phyloP scores from a whole-genome alignment of 1,140 invertebrate species.

The Pachypeltis micranthus region DNA sequence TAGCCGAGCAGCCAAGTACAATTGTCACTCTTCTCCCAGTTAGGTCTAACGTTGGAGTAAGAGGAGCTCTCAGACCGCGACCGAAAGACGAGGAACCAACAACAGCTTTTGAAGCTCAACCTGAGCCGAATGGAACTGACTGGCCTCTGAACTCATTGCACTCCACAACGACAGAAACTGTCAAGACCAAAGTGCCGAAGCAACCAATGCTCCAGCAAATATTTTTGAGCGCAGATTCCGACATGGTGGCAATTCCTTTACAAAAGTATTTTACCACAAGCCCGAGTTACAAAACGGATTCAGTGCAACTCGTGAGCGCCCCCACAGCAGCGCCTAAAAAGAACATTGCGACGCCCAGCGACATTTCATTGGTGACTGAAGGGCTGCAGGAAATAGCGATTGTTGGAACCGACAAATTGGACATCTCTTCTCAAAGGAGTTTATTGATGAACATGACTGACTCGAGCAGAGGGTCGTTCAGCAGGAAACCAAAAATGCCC shows the following conservation, averaged over 20 bases:
- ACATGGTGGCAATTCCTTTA: conserved; percentile 10
- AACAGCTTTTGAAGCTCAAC: not conserved
- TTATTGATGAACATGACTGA: not conserved
- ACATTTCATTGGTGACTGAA: conserved; percentile 16
- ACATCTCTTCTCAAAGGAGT: conserved; percentile 11
- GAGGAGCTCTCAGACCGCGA: conserved; percentile 40
- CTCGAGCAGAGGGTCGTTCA: not conserved
- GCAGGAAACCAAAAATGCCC: conserved; percentile 8
- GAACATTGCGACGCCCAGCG: not conserved
- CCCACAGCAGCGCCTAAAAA: not conserved
- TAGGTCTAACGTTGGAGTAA: conserved; percentile 46
- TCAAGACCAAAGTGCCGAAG: not conserved
- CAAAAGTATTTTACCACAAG: conserved; percentile 16
- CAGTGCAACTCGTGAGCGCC: not conserved
- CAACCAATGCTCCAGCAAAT: not conserved
- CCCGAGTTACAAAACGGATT: not conserved
- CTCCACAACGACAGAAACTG: conserved; percentile 1
- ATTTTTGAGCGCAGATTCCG: not conserved
- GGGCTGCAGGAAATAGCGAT: conserved; percentile 12
- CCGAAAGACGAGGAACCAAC: conserved; percentile 33
- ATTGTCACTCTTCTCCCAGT: conserved; percentile 47
- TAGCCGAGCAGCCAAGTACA: conserved; percentile 20
- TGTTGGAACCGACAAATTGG: conserved; percentile 10
- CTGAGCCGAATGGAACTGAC: not conserved
- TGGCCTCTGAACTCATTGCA: not conserved